Conservation (phyloP, 2,113 vertebrate species). For the Catharus bicknelli region DNA sequence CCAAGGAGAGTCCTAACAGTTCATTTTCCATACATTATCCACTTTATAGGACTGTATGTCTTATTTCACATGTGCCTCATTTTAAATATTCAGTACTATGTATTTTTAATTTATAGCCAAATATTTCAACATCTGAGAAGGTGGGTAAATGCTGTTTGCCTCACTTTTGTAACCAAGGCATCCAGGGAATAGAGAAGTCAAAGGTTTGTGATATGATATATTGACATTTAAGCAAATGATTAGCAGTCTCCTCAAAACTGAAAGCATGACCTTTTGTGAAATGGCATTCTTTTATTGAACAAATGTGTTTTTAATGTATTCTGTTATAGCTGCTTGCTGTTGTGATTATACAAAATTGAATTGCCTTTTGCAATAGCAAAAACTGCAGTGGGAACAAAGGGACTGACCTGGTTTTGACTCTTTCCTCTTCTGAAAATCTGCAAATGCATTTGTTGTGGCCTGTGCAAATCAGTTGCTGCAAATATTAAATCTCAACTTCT, state of each 20-base stretch:
- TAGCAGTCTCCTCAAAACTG: constrained; percentile 25
- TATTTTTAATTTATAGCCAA: constrained; percentile 8
- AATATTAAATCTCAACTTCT: background rate
- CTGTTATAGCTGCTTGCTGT: constrained; percentile 36
- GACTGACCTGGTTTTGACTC: background rate
- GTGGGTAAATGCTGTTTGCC: background rate
- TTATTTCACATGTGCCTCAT: background rate
- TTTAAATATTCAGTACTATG: background rate
- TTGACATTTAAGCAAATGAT: constrained; percentile 43
- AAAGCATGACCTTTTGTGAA: constrained; percentile 54
- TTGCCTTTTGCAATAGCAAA: background rate
- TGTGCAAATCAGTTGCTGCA: background rate
- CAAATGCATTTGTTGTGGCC: background rate
- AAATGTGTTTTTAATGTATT: constrained; percentile 45
- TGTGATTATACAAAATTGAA: background rate
- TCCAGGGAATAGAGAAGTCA: constrained; percentile 2
- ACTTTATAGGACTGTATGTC: background rate
- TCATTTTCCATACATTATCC: background rate
- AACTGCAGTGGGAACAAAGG: background rate
- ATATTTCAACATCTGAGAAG: background rate
- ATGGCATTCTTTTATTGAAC: constrained; percentile 43
- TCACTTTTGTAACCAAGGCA: background rate
- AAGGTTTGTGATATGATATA: constrained; percentile 2
- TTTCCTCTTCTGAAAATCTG: background rate
- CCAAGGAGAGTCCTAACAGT: background rate